These are phyloP conservation scores for Temnothorax ravouxi DNA, from an alignment of 2,888 invertebrate species.

Conservation along the genomic window DNA sequence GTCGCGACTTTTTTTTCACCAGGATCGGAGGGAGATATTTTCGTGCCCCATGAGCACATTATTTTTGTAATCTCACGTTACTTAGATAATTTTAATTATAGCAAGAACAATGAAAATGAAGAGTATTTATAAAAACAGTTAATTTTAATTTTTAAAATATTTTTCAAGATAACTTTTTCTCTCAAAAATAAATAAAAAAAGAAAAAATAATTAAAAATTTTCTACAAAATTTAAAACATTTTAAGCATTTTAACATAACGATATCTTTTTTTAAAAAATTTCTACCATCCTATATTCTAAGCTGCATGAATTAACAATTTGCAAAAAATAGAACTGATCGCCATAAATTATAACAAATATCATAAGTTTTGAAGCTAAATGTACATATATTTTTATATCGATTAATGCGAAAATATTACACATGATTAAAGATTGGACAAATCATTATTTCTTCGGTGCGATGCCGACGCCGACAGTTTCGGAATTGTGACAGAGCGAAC, in stretches of 20 bases:
- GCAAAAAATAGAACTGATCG: background rate
- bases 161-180: background rate
- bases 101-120: background rate
- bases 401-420: background rate
- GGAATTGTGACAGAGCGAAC: conserved; percentile 55
- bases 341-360: background rate
- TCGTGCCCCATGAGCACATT: background rate
- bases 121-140: background rate
- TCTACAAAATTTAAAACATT: background rate
- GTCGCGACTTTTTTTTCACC: conserved; percentile 63
- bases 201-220: background rate
- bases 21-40: conserved; percentile 33
- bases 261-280: background rate
- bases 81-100: background rate
- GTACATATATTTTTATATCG: background rate
- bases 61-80: background rate
- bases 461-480: conserved; percentile 4
- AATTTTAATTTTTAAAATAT: background rate
- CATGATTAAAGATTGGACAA: background rate
- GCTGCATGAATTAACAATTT: background rate
- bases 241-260: background rate
- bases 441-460: conserved; percentile 16
- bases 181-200: background rate
- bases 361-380: background rate
- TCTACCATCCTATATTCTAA: background rate